Evolutionary conservation across 2,888 invertebrate genomes (phyloP).

Genomic region (Prosapia bicincta): DNA sequence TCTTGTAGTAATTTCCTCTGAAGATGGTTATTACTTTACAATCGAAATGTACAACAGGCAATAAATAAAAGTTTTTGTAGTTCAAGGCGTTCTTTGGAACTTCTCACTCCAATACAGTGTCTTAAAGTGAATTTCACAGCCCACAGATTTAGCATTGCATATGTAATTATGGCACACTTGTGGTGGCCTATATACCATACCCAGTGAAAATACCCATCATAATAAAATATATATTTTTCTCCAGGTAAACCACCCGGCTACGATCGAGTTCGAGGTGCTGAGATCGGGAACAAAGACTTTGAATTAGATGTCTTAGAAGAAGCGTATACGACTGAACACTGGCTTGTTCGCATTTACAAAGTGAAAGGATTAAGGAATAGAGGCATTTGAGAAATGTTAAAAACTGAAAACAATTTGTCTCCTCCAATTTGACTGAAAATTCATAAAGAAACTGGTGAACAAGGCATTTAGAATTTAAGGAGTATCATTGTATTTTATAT

Average conservation of each 20-base stretch:
- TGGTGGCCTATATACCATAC: no score
- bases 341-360: slow-evolving; percentile 97
- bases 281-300: slow-evolving; percentile 98
- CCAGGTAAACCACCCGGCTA: slow-evolving; percentile 91
- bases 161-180: no score
- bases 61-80: no score
- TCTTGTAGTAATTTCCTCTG: no score
- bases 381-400: slow-evolving; percentile 56
- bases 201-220: no score
- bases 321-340: slow-evolving; percentile 98
- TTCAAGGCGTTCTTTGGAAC: no score
- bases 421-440: background rate
- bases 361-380: slow-evolving; percentile 92
- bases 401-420: background rate
- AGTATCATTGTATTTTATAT: background rate
- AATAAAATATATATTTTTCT: no score
- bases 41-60: no score
- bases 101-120: no score
- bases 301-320: slow-evolving; percentile 98
- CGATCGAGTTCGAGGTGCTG: slow-evolving; percentile 93
- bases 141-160: no score
- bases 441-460: background rate
- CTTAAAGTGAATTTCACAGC: no score
- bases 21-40: no score
- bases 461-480: background rate